Evolutionary conservation across 2,888 invertebrate species (phyloP), one percentile per base, ranked within the genome.

Genomic region (Rhagium mordax): DNA sequence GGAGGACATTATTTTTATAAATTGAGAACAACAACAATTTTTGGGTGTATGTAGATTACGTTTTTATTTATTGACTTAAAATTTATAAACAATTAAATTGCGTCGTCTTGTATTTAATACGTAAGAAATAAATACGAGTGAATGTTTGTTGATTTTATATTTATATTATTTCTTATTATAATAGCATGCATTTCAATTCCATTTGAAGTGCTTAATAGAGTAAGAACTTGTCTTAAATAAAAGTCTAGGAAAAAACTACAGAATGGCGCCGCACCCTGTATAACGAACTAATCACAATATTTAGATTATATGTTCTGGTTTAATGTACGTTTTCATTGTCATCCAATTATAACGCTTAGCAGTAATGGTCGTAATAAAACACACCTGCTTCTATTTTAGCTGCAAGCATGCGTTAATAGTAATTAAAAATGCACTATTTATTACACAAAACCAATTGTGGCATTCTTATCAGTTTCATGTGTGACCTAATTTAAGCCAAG

Each of bases 341-440:
- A 49, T 69, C 41, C 69, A 69, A 69, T 69, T 69, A 69, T 51
- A 69, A 55, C 21, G 27, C 48, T 29, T 62, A n/a, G 27, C 18
- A 33, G 24, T 24, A 24, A 41, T 41, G 41, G 41, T 13, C 3
- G 41, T 41, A 53, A 55, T 65, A 65, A 65, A 65, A 53, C 53
- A 55, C 53, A 65, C 65, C 65, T 65, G 65, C 51, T 53, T 16
- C 41, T 51, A 20, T 49, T 64, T 51, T 5, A 51, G 27, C 16
- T 20, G 33, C n/a, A 27, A n/a, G 16, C 51, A 64, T 16, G 24
- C 48, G 15, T 21, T 51, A 49, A 27, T 16, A 15, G 16, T 27
- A 49, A 51, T 64, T 64, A 53, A 33, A 53, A 33, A 18, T 29
- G 10, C 16, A 13, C 8, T 29, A 27, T 53, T 65, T 65, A 33